phyloP scores from a whole-genome alignment of 2,888 invertebrate species.

The Polydrusus cervinus region DNA sequence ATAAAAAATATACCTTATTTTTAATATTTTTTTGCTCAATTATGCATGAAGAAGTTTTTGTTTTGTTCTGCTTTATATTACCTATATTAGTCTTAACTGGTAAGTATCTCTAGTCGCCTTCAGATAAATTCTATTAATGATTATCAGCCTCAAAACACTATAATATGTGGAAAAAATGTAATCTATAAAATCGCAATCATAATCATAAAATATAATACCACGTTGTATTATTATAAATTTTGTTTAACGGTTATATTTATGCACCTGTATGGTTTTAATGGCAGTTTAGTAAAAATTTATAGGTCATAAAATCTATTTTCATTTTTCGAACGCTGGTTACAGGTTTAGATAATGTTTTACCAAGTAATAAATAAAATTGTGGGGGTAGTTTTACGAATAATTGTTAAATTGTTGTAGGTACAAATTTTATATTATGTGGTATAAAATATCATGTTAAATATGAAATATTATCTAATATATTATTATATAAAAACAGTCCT shows the following conservation, averaged over 20 bases:
- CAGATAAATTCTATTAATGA: too few species aligned
- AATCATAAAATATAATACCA: not conserved
- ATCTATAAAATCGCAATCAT: constrained; percentile 9
- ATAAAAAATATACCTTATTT: too few species aligned
- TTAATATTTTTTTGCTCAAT: too few species aligned
- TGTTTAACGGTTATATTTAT: constrained; percentile 22
- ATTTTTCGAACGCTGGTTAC: not conserved
- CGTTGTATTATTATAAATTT: constrained; percentile 29
- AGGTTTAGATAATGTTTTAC: constrained; percentile 14
- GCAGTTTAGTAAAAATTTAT: constrained; percentile 45
- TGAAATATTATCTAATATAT: too few species aligned
- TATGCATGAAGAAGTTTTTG: too few species aligned
- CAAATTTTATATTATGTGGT: not conserved
- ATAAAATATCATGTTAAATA: not conserved
- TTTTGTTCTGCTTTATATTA: too few species aligned
- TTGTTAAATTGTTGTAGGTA: too few species aligned
- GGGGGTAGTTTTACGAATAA: not conserved
- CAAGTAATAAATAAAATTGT: constrained; percentile 19
- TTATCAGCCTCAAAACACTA: too few species aligned
- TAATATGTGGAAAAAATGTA: not conserved
- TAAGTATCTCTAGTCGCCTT: too few species aligned
- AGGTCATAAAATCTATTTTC: constrained; percentile 36
- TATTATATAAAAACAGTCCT: too few species aligned
- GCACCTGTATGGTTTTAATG: constrained; percentile 40
- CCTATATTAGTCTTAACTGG: too few species aligned